Percentiles rank a stretch among this genome's conserved stretches.
Evolutionary conservation across 1,140 invertebrate species (phyloP).

Genomic region (Wasmannia auropunctata): DNA sequence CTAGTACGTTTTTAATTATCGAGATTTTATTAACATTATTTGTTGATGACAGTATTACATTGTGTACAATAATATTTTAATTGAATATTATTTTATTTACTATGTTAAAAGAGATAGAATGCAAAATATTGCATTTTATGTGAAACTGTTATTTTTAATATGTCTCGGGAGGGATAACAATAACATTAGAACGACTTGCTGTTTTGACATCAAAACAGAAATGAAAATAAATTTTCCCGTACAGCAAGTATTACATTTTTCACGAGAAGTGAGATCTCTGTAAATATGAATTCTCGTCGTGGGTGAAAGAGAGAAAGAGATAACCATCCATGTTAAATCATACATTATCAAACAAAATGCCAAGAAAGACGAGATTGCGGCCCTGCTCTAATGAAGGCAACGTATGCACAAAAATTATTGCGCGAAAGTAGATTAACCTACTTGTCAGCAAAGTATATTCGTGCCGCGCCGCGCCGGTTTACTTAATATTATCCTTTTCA

Average conservation of each 20-base stretch:
- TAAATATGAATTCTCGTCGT: slow-evolving; percentile 28
- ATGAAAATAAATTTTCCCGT: slow-evolving; percentile 29
- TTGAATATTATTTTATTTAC: not conserved
- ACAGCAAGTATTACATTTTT: not conserved
- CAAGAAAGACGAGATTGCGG: slow-evolving; percentile 21
- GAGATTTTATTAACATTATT: not conserved
- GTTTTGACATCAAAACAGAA: not conserved
- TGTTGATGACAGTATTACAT: not conserved
- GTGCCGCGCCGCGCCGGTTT: not conserved
- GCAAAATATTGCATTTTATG: not conserved
- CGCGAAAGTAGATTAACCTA: slow-evolving; percentile 28
- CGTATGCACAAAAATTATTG: slow-evolving; percentile 43
- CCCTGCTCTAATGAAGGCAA: slow-evolving; percentile 25
- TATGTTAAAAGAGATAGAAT: not conserved
- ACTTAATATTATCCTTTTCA: slow-evolving; percentile 34
- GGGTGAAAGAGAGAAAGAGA: no score
- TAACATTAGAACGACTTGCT: not conserved
- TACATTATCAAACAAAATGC: slow-evolving; percentile 34
- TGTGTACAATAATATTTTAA: not conserved
- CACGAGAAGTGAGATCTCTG: not conserved
- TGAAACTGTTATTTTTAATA: slow-evolving; percentile 20
- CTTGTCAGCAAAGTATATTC: slow-evolving; percentile 26
- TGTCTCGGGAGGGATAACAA: not conserved
- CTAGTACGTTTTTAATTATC: not conserved
- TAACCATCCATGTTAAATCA: not conserved